Percentiles rank a stretch among this genome's conserved stretches.
phyloP scores from a whole-genome alignment of 2,113 vertebrate genomes.

The Oryzias javanicus region DNA sequence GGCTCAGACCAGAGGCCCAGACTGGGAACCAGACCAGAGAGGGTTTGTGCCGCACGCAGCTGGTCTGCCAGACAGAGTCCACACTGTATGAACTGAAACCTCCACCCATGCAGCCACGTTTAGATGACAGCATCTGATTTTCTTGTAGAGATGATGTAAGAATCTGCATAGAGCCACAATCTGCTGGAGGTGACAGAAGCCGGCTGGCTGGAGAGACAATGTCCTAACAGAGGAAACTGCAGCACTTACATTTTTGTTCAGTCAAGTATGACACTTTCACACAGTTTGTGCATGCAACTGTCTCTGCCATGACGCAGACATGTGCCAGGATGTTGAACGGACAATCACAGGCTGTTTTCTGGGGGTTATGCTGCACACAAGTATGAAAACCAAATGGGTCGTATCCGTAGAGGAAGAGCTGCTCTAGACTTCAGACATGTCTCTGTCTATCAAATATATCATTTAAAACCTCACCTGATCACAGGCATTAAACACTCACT shows the following conservation, averaged over 20 bases:
- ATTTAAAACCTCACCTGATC: no score
- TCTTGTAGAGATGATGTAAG: slow-evolving; percentile 53
- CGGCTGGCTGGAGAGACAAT: slow-evolving; percentile 21
- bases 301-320: slow-evolving; percentile 44
- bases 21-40: slow-evolving; percentile 32
- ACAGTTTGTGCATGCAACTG: slow-evolving; percentile 28
- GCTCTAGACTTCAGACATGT: no score
- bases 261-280: slow-evolving; percentile 1
- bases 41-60: slow-evolving; percentile 44
- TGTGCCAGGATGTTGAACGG: slow-evolving; percentile 46
- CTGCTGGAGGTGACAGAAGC: slow-evolving; percentile 47
- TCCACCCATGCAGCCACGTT: slow-evolving; percentile 32
- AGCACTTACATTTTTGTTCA: slow-evolving; percentile 7
- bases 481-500: no score
- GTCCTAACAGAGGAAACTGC: slow-evolving; percentile 22
- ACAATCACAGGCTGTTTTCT: slow-evolving; percentile 55
- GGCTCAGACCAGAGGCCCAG: slow-evolving; percentile 14
- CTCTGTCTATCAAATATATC: no score
- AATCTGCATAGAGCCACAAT: slow-evolving; percentile 22
- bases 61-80: slow-evolving; percentile 43
- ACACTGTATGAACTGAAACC: slow-evolving; percentile 41
- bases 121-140: slow-evolving; percentile 44
- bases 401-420: no score
- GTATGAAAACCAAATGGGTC: no score
- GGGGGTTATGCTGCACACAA: background rate